A percentile compares a stretch with the other conserved stretches of the same genome.
These are phyloP conservation scores for Squalus acanthias DNA, from an alignment of 2,797 vertebrate species.

Conservation along the genomic window DNA sequence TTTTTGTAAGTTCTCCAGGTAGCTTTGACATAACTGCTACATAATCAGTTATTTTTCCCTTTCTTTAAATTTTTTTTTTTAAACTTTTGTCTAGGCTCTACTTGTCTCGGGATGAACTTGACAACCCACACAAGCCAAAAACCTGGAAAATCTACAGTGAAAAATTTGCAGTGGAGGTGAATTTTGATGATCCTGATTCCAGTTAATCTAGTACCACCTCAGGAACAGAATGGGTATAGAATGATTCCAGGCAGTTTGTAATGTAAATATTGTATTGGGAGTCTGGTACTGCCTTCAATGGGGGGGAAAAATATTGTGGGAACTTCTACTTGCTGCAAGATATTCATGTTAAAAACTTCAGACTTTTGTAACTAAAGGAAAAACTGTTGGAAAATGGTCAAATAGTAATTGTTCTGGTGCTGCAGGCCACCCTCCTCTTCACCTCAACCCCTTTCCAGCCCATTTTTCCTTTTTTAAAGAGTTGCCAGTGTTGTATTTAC, in stretches of 20 bases:
- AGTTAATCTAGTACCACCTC: not conserved
- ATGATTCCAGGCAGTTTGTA: slow-evolving; percentile 27
- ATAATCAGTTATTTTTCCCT: too few species aligned
- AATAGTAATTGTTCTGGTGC: not conserved
- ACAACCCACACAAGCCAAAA: slow-evolving; percentile 90
- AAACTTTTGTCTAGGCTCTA: slow-evolving; percentile 63
- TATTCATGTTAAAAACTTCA: slow-evolving; percentile 15
- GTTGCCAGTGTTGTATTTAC: slow-evolving; percentile 29
- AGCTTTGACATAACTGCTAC: not conserved
- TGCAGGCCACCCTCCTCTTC: not conserved
- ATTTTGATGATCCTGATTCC: slow-evolving; percentile 63
- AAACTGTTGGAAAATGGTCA: slow-evolving; percentile 26
- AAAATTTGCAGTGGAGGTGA: slow-evolving; percentile 77
- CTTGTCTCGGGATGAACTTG: slow-evolving; percentile 79
- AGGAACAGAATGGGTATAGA: not conserved
- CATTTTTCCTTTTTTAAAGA: not conserved
- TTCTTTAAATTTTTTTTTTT: slow-evolving; percentile 33
- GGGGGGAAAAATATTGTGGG: not conserved
- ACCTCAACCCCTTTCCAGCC: not conserved
- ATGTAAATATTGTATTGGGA: slow-evolving; percentile 29
- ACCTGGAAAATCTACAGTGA: slow-evolving; percentile 80
- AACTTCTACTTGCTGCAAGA: slow-evolving; percentile 32
- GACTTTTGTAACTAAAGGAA: slow-evolving; percentile 15
- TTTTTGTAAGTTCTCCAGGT: not conserved
- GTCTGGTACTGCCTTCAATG: slow-evolving; percentile 17